Evolutionary conservation across 2,797 vertebrate species (phyloP), one percentile per base, ranked within the genome.

Genomic region (Sebastes diaconus): DNA sequence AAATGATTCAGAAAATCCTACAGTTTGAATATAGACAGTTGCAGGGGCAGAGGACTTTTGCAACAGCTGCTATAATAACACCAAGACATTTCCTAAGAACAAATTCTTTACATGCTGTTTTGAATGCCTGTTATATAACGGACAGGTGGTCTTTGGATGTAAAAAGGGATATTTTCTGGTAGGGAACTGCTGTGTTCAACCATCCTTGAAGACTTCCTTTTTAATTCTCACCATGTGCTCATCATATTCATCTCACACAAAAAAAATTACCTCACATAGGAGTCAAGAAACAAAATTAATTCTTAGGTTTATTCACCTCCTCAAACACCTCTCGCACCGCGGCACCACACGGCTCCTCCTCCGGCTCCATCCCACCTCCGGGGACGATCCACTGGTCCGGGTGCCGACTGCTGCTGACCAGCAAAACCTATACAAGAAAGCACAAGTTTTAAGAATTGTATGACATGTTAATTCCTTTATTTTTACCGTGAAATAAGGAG

Each of bases 321-420:
- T 99, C 98, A 80, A 99, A 99, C 22, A 99, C 98, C 79, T 99
- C 98, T 90, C 98, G 96, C 68, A 99, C 96, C 0, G 98, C 98
- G 4, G 98, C 98, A 1, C 97, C 97, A 1, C 98, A 97, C 0
- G 98, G 98, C 86, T 99, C 98, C 84, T 99, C 98, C 86, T 99
- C 98, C 0, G 98, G 98, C 92, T 99, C 98, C 98, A 99, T 99
- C 69, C 98, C 98, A 80, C 98, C 98, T 80, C 98, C 98, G 0
- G 98, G 98, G 36, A 99, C 98, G 77, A 99, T 99, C 98, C 98
- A 99, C 79, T 99, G 98, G 88, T 99, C 98, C 27, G 98, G 98
- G 68, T 99, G 97, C 59, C 98, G 97, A 93, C 98, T 99, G 93
- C 98, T 99, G 93, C 97, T 99, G 77, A 99, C 98, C 87, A 99